Conservation (phyloP, 2,113 vertebrate genomes). For the Melanocharis versteri region DNA sequence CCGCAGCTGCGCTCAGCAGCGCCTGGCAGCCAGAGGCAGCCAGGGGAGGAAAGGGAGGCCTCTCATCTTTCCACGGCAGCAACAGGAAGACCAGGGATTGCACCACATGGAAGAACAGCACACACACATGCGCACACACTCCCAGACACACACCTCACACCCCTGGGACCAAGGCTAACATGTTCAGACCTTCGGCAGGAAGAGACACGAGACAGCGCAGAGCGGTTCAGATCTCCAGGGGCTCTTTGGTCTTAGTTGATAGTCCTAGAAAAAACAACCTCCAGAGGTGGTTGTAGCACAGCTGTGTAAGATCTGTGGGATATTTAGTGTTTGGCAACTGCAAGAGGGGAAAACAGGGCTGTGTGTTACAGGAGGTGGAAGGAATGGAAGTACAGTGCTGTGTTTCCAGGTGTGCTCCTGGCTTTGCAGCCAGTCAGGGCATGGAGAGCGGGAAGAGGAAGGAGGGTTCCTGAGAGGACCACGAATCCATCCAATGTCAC, state of each 20-base stretch:
- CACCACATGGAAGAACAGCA: slow-evolving; percentile 53
- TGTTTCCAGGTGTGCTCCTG: neutral
- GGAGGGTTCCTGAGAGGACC: slow-evolving; percentile 45
- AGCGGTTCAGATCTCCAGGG: slow-evolving; percentile 52
- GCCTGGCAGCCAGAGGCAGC: slow-evolving; percentile 38
- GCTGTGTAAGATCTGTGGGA: slow-evolving; percentile 10
- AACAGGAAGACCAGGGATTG: slow-evolving; percentile 49
- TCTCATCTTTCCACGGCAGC: slow-evolving; percentile 48
- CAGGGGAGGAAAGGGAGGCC: slow-evolving; percentile 22
- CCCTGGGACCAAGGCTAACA: slow-evolving; percentile 40
- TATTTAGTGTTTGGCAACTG: slow-evolving; percentile 37
- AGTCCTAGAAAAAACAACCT: slow-evolving; percentile 44
- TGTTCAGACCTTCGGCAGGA: slow-evolving; percentile 42
- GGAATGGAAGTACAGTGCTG: slow-evolving; percentile 15
- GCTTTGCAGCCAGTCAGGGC: neutral
- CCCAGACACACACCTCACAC: slow-evolving; percentile 22
- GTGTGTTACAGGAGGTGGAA: neutral
- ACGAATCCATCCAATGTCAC: neutral
- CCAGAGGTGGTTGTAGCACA: slow-evolving; percentile 25
- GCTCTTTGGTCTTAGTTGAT: slow-evolving; percentile 66
- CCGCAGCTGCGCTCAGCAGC: neutral
- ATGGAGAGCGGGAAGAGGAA: neutral
- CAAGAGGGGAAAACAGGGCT: neutral
- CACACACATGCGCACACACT: neutral
- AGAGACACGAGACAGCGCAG: slow-evolving; percentile 25